Conservation (phyloP, 2,113 vertebrate species). For the Rhinoderma darwinii region DNA sequence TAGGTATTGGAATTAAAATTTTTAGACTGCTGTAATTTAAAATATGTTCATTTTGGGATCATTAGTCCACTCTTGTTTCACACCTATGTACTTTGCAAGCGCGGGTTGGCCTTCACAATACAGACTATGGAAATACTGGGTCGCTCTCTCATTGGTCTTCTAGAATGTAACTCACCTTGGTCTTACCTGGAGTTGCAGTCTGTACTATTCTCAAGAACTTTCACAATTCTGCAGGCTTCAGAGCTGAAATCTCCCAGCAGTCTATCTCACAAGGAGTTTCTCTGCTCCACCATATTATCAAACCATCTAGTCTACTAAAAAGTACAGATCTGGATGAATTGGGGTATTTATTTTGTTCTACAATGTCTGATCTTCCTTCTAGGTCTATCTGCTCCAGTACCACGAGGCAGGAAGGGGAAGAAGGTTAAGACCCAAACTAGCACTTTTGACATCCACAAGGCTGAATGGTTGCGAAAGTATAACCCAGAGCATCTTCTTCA, state of each 20-base stretch:
- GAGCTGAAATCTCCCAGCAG: neutral
- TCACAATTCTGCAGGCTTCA: neutral
- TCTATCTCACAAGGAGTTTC: too few relatives aligned
- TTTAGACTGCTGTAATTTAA: neutral
- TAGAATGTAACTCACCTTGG: too few relatives aligned
- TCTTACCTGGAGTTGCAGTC: neutral
- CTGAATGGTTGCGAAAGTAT: conserved; percentile 97
- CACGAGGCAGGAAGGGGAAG: conserved; percentile 95
- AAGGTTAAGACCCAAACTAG: conserved; percentile 96
- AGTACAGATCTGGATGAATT: neutral
- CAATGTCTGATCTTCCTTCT: neutral
- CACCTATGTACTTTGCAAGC: too few relatives aligned
- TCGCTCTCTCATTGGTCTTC: too few relatives aligned
- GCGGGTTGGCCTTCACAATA: too few relatives aligned
- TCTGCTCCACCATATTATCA: neutral
- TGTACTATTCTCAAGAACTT: neutral
- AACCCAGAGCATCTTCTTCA: conserved; percentile 97
- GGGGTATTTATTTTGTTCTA: neutral
- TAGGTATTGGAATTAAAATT: neutral
- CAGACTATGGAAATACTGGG: too few relatives aligned
- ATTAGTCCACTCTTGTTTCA: neutral
- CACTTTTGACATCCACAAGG: conserved; percentile 97
- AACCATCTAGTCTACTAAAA: neutral
- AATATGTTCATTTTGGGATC: neutral
- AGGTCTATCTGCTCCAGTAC: conserved; percentile 97